Evolutionary conservation across 1,140 invertebrate species (phyloP), one percentile per base, ranked within the genome.

Genomic region (Globodera ellingtonae): DNA sequence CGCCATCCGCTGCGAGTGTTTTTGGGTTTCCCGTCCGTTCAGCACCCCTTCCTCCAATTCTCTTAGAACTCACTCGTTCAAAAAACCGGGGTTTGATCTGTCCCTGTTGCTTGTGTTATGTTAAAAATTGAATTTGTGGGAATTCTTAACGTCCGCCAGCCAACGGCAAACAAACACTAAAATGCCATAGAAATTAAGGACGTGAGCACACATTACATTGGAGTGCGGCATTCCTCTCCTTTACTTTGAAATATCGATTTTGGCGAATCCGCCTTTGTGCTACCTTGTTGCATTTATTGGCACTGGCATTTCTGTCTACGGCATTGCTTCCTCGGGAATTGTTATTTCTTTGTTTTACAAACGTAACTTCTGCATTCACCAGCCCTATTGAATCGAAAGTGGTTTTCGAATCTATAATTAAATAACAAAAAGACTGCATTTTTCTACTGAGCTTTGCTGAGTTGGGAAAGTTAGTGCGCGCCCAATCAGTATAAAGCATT

Each of bases 251-350:
- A 10, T 70, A 70, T 70, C 35, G 67, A 70, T 70, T 70, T 70
- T 70, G 35, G 13, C 59, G 46, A 9, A 70, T 70, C 67, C 67
- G 46, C 67, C 67, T 24, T 62, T 62, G 35, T 62, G 56, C 15
- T 47, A 70, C 67, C 67, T 70, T 70, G 67, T 70, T 70, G 18
- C 10, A 6, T 70, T 70, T 70, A 70, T 70, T 70, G 67, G 67
- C 46, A 70, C 13, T 70, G 67, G 67, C 67, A 70, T 35, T 70
- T 47, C 35, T 47, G 67, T 44, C 10, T 6, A 18, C 18, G 5
- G 24, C 46, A 24, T n/a, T 70, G 35, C n/a, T 44, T 70, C 18
- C 15, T 44, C 66, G 15, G 15, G 4, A 15, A 1, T 67, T 67
- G 7, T 67, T 7, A 3, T 67, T 44, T 15, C 66, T 13, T 67